phyloP scores from a whole-genome alignment of 2,113 vertebrate genomes.

The Tenebrosternarchus preto region DNA sequence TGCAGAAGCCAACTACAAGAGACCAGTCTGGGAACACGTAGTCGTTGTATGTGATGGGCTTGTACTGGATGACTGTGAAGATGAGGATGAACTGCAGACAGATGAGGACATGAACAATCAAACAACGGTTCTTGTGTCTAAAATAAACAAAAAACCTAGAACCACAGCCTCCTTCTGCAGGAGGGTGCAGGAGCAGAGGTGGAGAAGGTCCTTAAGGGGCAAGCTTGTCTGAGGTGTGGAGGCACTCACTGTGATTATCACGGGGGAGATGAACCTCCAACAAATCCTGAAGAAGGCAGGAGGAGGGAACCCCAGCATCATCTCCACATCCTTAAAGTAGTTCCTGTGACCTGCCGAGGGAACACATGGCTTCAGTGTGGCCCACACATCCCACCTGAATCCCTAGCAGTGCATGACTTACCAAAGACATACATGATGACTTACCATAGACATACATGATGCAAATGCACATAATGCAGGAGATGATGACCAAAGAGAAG shows the following conservation, averaged over 20 bases:
- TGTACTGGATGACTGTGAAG: conserved; percentile 98
- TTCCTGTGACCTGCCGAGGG: conserved; percentile 82
- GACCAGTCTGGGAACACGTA: conserved; percentile 93
- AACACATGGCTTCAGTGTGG: neutral
- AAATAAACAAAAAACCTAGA: no score
- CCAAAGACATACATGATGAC: conserved; percentile 50
- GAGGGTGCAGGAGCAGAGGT: no score
- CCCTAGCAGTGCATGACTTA: no score
- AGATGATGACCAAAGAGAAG: conserved; percentile 96
- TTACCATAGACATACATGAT: conserved; percentile 97
- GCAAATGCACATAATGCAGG: conserved; percentile 97
- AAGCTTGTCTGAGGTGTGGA: neutral
- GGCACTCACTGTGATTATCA: conserved; percentile 91
- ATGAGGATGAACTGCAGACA: conserved; percentile 89
- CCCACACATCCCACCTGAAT: neutral
- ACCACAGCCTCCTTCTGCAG: no score
- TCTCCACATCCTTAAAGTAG: conserved; percentile 98
- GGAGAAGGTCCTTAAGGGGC: no score
- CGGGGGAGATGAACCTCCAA: conserved; percentile 94
- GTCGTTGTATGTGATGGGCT: conserved; percentile 92
- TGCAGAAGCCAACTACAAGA: conserved; percentile 87
- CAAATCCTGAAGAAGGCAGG: conserved; percentile 97
- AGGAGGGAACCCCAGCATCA: conserved; percentile 98
- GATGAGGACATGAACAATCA: neutral
- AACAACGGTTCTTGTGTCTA: no score